Conservation (phyloP, 2,888 invertebrate genomes). For the Lycophotia porphyrea region DNA sequence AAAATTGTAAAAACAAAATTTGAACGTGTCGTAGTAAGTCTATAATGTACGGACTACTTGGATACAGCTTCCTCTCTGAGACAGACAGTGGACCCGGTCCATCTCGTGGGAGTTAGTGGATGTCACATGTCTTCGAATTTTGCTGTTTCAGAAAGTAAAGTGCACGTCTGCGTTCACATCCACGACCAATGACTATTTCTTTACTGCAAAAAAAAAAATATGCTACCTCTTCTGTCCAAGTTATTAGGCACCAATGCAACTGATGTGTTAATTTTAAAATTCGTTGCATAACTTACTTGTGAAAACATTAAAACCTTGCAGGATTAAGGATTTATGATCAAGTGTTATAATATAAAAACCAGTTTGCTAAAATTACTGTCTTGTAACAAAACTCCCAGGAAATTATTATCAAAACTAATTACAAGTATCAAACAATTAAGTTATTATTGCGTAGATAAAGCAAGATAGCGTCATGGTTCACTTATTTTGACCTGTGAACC, state of each 20-base stretch:
- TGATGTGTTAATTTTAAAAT: background rate
- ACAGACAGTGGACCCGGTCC: background rate
- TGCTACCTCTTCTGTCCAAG: background rate
- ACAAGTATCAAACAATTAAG: background rate
- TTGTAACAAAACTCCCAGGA: background rate
- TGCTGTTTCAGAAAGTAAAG: background rate
- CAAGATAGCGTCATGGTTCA: constrained; percentile 12
- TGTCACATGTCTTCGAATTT: background rate
- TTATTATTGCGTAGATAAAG: background rate
- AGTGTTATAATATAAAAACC: background rate
- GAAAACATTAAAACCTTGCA: background rate
- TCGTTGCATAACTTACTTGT: background rate
- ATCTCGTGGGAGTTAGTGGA: background rate
- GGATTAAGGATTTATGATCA: background rate
- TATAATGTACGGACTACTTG: background rate
- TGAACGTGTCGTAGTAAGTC: background rate
- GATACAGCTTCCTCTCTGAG: background rate
- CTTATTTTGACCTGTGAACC: constrained; percentile 32
- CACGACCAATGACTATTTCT: background rate
- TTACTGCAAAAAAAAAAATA: background rate
- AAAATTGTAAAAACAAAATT: too few relatives aligned
- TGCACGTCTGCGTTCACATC: background rate
- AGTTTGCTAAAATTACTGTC: too few relatives aligned
- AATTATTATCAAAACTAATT: constrained; percentile 6
- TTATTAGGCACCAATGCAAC: background rate